phyloP scores from a whole-genome alignment of 2,888 invertebrate species.

The Polyommatus iphigenia region DNA sequence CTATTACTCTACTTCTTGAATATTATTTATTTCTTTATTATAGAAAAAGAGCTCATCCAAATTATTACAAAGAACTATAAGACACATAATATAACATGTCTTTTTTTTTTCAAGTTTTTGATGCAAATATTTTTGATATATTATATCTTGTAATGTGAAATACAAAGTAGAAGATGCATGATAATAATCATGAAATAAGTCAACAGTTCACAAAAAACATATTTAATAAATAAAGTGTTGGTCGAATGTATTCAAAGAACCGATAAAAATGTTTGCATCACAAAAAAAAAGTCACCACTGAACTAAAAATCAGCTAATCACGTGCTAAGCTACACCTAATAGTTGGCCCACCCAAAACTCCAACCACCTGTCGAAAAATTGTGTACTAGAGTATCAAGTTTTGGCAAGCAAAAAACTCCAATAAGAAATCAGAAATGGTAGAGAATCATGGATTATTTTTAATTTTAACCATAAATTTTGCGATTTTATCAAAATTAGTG shows the following conservation, averaged over 20 bases:
- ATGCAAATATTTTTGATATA: neutral
- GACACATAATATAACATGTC: too few relatives aligned
- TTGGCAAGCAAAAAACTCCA: neutral
- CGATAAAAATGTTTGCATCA: neutral
- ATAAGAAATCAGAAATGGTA: neutral
- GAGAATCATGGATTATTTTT: neutral
- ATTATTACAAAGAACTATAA: neutral
- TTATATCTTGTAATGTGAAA: too few relatives aligned
- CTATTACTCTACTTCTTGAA: neutral
- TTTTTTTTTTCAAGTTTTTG: neutral
- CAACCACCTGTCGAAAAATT: neutral
- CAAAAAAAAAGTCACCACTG: neutral
- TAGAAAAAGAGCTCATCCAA: neutral
- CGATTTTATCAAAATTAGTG: neutral
- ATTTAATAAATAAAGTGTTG: neutral
- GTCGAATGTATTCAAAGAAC: neutral
- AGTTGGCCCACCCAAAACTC: neutral
- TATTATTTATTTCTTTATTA: neutral
- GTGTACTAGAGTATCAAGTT: neutral
- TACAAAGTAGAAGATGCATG: too few relatives aligned
- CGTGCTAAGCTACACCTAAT: neutral
- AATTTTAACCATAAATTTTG: neutral
- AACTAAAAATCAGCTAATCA: neutral
- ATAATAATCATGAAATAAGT: neutral
- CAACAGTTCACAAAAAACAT: neutral